These are phyloP conservation scores for Phoeniculus purpureus DNA, from an alignment of 2,797 vertebrate genomes.

Conservation along the genomic window DNA sequence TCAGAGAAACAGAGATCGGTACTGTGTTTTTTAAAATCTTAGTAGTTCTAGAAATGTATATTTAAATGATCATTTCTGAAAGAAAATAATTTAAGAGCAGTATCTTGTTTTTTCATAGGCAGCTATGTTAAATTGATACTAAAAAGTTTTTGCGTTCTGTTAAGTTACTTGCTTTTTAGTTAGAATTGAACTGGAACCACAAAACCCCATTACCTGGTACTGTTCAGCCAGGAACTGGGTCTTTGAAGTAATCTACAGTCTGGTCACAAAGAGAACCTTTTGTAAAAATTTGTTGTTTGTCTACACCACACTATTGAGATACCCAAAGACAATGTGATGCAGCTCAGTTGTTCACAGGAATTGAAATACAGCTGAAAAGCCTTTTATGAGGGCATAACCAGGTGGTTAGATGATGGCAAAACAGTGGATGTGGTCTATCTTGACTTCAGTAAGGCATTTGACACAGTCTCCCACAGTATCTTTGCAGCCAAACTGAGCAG, in stretches of 20 bases:
- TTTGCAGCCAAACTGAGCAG: no score
- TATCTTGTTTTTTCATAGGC: not conserved
- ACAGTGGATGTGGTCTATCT: no score
- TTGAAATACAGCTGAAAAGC: not conserved
- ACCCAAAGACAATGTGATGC: not conserved
- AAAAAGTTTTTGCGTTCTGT: not conserved
- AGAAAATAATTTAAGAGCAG: not conserved
- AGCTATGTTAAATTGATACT: not conserved
- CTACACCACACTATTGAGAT: not conserved
- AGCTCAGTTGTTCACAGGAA: not conserved
- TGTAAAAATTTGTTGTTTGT: not conserved
- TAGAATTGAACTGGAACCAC: not conserved
- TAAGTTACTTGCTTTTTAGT: not conserved
- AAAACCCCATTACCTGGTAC: not conserved
- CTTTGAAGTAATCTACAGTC: not conserved
- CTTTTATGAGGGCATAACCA: no score
- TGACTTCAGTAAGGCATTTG: no score
- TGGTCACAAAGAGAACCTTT: not conserved
- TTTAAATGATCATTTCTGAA: not conserved
- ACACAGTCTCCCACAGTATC: no score
- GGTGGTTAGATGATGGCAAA: no score
- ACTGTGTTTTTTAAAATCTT: not conserved
- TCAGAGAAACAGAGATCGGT: conserved; percentile 87
- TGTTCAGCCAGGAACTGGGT: not conserved
- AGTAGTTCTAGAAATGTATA: not conserved